Evolutionary conservation across 2,888 invertebrate species (phyloP), one percentile per base, ranked within the genome.

Genomic region (Synanthedon andrenaeformis): DNA sequence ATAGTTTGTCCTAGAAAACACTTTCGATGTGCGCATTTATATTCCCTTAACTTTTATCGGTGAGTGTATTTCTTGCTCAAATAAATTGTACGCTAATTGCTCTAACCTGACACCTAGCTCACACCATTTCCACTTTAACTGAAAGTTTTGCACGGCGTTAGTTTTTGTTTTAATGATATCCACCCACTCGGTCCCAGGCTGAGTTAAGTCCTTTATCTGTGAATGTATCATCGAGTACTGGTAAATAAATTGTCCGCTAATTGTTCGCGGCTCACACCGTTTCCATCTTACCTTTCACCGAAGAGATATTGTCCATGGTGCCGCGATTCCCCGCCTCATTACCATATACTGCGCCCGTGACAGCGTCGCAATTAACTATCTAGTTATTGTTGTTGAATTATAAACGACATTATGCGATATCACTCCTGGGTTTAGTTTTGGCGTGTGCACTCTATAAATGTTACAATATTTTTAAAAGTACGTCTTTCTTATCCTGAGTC

Each of bases 361-460:
- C 86, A 85, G 85, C 83, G 76, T 74, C 74, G 87, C 86, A 87
- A 87, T 86, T 87, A 87, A 87, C 84, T 84, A 85, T 85, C 82
- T 81, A 87, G 82, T 84, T 86, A 86, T 87, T 86, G 85, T 86
- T 84, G 84, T 79, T 82, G 83, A 81, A 85, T 85, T 85, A 85
- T 82, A 84, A 82, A 82, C 81, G 77, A 74, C 80, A 76, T 79
- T 72, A 76, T 76, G 76, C 76, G 76, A 76, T 80, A 79, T 72
- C 72, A 70, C 70, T 72, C 70, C 74, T 66, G 74, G 68, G 64
- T 62, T 23, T 48, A 35, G 53, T 49, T 52, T 51, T 28, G 54
- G 41, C 41, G 23, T 13, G 41, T 51, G 51, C 51, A 41, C 17
- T 51, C 35, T 28, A 51, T 35, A 35, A 41, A 14, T 13, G 52